Evolutionary conservation across 1,140 invertebrate genomes (phyloP), one percentile per base, ranked within the genome.

Genomic region (Drosophila pandora): DNA sequence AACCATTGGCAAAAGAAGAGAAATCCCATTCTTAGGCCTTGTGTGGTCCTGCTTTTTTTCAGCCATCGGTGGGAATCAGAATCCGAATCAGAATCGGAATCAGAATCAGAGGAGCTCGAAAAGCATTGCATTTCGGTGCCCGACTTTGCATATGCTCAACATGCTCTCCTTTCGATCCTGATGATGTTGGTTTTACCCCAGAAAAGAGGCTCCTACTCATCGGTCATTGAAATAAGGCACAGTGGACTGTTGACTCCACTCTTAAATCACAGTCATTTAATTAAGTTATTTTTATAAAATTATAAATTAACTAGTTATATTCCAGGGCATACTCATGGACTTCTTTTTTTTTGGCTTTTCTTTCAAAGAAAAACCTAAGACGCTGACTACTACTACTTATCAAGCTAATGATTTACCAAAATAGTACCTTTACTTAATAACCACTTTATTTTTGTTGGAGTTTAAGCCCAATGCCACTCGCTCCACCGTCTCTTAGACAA

Each of bases 111-210:
- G 82, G 61, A 81, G 74, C 47, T 81, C 82, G 59, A 62, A 85
- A 78, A 78, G 71, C 77, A 71, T 75, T 71, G 78, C 77, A 81
- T 63, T 84, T 81, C 41, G 61, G 61, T 65, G 57, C 63, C 62
- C 50, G 73, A 84, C 82, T 84, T 87, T 84, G 81, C 81, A 84
- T 84, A 84, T 69, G 60, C 82, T 84, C 77, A 84, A 81, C 79
- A 87, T 81, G 56, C 80, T 77, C 57, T 49, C 48, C 63, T 39
- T 39, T n/a, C 32, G 37, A 49, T 54, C 63, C 70, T 69, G 62
- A 59, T 61, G 59, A 79, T 39, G 70, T 50, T 71, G 57, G 59
- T 22, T 43, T 56, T 30, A 7, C 41, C 10, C 34, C 34, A 4
- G 12, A 43, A 21, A 13, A 3, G 41, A 4, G 41, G 41, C 1